Conservation (phyloP, 2,888 invertebrate species). For the Trichogramma evanescens region DNA sequence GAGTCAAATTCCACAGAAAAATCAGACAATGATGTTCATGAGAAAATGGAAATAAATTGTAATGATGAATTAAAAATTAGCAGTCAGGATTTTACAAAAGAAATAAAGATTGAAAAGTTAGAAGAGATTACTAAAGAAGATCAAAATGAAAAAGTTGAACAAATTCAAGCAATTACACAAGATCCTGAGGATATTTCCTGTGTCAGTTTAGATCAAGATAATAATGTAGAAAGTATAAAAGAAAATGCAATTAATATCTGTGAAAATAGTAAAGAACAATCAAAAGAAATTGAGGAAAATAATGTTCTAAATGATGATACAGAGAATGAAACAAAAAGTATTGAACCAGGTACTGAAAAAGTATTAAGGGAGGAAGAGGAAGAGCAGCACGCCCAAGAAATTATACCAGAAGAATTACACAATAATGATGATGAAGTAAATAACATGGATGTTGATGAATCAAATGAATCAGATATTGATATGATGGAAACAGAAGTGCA, state of each 20-base stretch:
- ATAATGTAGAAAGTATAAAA: neutral
- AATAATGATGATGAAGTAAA: conserved; percentile 8
- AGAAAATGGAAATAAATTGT: too few relatives aligned
- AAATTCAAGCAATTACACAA: neutral
- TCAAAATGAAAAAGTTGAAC: conserved; percentile 13
- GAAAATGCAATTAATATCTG: neutral
- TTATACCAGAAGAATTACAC: neutral
- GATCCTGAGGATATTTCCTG: conserved; percentile 6
- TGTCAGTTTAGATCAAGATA: conserved; percentile 10
- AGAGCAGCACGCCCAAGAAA: conserved; percentile 15
- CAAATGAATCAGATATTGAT: conserved; percentile 31
- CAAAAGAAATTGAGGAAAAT: neutral
- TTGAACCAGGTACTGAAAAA: conserved; percentile 16
- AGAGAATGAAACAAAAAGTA: neutral
- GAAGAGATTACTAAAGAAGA: conserved; percentile 14
- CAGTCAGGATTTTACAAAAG: conserved; percentile 11
- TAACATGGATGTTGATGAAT: conserved; percentile 11
- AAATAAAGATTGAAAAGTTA: neutral
- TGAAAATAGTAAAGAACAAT: neutral
- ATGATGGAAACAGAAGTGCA: conserved; percentile 25
- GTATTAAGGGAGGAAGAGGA: conserved; percentile 31
- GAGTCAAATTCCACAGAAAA: too few relatives aligned
- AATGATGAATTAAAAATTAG: neutral
- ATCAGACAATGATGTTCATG: too few relatives aligned
- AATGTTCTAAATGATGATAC: neutral